Conservation (phyloP, 2,797 vertebrate genomes). For the Macroramphosus scolopax region DNA sequence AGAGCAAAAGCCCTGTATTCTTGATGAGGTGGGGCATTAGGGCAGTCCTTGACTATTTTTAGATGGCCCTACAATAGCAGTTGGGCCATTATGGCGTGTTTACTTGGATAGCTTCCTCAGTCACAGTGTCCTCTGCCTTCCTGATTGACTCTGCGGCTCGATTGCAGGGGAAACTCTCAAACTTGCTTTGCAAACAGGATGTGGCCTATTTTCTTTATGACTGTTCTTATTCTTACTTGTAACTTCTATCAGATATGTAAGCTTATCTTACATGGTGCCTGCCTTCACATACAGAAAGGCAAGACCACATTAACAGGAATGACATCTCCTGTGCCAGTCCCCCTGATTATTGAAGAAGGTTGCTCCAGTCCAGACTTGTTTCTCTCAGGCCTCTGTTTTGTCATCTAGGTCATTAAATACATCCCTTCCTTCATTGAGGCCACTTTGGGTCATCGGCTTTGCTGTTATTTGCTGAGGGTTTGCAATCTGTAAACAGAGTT, state of each 20-base stretch:
- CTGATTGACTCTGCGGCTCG: conserved; percentile 27
- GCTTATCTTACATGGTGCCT: conserved; percentile 9
- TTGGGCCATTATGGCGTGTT: conserved; percentile 66
- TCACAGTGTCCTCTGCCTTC: conserved; percentile 40
- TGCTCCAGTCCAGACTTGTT: conserved; percentile 9
- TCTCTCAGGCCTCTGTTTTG: conserved; percentile 7
- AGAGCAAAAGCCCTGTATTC: conserved; percentile 56
- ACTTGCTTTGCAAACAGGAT: conserved; percentile 25
- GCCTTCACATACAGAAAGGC: not conserved
- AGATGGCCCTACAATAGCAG: conserved; percentile 64
- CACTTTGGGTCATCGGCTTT: too few species aligned
- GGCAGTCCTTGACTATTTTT: conserved; percentile 80
- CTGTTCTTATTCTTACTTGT: conserved; percentile 16
- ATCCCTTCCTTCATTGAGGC: too few species aligned
- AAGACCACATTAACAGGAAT: not conserved
- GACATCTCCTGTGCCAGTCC: conserved; percentile 3
- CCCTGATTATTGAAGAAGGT: conserved; percentile 5
- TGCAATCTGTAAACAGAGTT: too few species aligned
- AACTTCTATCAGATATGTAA: not conserved
- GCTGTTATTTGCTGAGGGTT: too few species aligned
- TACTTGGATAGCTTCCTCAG: conserved; percentile 55
- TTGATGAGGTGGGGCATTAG: conserved; percentile 68
- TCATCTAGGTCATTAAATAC: too few species aligned
- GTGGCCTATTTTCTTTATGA: conserved; percentile 13
- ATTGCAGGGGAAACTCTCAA: conserved; percentile 27